Evolutionary conservation across 2,113 vertebrate species (phyloP), one percentile per base, ranked within the genome.

Genomic region (Rhineura floridana): DNA sequence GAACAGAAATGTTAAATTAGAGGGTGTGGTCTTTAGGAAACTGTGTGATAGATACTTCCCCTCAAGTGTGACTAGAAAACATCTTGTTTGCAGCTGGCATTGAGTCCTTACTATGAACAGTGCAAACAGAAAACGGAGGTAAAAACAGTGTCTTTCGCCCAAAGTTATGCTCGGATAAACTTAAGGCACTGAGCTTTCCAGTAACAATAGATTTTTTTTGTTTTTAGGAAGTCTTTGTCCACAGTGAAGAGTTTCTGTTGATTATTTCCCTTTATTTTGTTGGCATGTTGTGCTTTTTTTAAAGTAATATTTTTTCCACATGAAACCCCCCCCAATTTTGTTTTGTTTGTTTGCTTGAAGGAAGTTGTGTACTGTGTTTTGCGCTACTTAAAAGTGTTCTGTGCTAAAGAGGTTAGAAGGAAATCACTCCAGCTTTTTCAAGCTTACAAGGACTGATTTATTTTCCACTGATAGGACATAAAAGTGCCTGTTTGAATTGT

Each of bases 401-500:
- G 2, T 10, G 50, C 50, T 36, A 87, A 46, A 81, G 77, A 23
- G 1, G 1, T 5, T 15, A 21, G 78, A 77, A 62, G 81, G 88
- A 83, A 39, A 1, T 55, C 0, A 0, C 13, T 0, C 0, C 76
- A 85, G 72, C 44, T 10, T 79, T 84, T 94, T 84, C 63, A 73
- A 62, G 21, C 30, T 91, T 33, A 52, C 25, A 42, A 52, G 15
- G 42, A 39, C 46, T 78, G 62, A 28, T 75, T 81, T 87, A 87
- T 59, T 82, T 3, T 48, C 63, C 25, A 44, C 30, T 39, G 80
- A 82, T 63, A 30, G 44, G 84, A 84, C 2, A 7, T 70, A 86
- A 91, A 84, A 69, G 90, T 93, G 91, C 69, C 1, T 79, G 70
- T 73, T 5, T 69, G n/a, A 88, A 90, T 55, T 86, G 78, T 76